Base-by-base conservation (phyloP, 2,113 vertebrate genomes). In the Serilophus lunatus region DNA sequence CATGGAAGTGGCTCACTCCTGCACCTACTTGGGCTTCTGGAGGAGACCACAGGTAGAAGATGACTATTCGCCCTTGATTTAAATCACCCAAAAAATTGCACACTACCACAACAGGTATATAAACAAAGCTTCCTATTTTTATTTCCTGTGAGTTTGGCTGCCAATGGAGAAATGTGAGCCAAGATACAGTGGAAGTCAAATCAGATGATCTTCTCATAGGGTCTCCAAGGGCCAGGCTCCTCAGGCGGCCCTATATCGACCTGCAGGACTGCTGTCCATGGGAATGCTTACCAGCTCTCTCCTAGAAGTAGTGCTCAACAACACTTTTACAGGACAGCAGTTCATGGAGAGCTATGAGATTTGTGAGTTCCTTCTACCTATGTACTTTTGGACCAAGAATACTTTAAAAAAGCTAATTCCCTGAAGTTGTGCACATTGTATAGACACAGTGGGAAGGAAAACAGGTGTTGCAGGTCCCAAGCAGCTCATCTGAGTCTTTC, bases 211-310 rank as follows among this genome's bases (percentile, higher is more conserved):
- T 49, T 38, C 31, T 54, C 2, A 0, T 12, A 64, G n/a, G 40
- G 6, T 53, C 72, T 81, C 44, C 33, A 68, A 44, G 23, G 10
- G 3, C 50, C 29, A 26, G 42, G 45, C 2, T 65, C 42, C 65
- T 60, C 35, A 31, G 33, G 44, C 65, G 90, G 74, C 29, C 12
- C 26, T 24, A 28, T n/a, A 18, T 63, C 51, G 26, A 47, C 16
- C 45, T 68, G 71, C 33, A 86, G 63, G 17, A 31, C 3, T 6
- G 15, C 40, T 1, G 0, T 7, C n/a, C 40, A 8, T 18, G 12
- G 40, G 8, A 56, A 35, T 28, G 31, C 45, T 76, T 76, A 42
- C 16, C 31, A 82, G 28, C 4, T 69, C 22, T 49, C 24, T 88
- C 31, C n/a, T 69, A 28, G 25, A 79, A 20, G 38, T 49, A 22